phyloP scores from a whole-genome alignment of 2,888 invertebrate genomes.

The Therioaphis trifolii region DNA sequence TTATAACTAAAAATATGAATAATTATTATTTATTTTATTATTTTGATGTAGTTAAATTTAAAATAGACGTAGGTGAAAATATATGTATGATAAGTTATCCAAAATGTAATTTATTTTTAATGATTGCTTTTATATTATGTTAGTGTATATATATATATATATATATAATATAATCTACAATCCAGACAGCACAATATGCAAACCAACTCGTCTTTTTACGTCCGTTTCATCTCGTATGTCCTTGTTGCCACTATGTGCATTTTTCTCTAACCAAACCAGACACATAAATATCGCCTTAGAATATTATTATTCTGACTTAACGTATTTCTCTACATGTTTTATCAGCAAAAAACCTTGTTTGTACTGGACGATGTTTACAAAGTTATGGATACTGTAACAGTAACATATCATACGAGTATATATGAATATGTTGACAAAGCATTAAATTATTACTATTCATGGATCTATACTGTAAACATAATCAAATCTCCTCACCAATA shows the following conservation, averaged over 20 bases:
- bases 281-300: conserved; percentile 54
- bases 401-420: neutral
- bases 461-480: neutral
- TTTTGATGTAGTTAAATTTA: neutral
- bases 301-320: conserved; percentile 50
- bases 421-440: conserved; percentile 32
- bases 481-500: neutral
- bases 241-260: conserved; percentile 49
- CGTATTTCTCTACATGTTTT: conserved; percentile 43
- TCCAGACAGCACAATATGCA: conserved; percentile 36
- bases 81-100: conserved; percentile 29
- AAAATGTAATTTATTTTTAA: conserved; percentile 55
- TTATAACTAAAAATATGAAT: conserved; percentile 19
- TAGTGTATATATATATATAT: neutral
- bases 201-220: conserved; percentile 45
- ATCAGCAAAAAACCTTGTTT: conserved; percentile 45
- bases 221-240: conserved; percentile 42
- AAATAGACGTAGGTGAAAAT: conserved; percentile 57
- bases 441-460: conserved; percentile 1
- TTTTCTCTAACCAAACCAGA: conserved; percentile 52
- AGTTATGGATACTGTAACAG: conserved; percentile 4
- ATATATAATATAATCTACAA: neutral
- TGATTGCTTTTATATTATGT: conserved; percentile 39
- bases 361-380: conserved; percentile 9
- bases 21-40: conserved; percentile 29